Evolutionary conservation across 1,140 invertebrate species (phyloP), one percentile per base, ranked within the genome.

Genomic region (Cyrtorhinus lividipennis): DNA sequence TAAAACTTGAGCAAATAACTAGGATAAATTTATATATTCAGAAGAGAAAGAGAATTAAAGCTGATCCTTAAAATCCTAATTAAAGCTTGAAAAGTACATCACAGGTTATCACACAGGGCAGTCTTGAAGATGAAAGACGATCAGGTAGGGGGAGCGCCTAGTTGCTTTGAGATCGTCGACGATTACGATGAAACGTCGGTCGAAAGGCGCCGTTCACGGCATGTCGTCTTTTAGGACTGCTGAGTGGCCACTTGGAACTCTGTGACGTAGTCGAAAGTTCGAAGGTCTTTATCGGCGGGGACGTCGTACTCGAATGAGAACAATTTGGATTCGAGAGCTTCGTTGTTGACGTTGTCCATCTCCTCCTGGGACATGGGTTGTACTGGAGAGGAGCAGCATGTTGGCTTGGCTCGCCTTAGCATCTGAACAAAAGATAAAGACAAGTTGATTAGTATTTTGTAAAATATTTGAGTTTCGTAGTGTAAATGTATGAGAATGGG

Each of bases 351-450:
- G 62, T 63, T 63, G 27, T 63, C 62, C 25, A 45, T 20, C 44
- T 63, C 62, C 46, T 63, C 62, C 13, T 45, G 20, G 20, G 48
- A 53, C 30, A 38, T 38, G 20, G 48, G 48, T 20, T 12, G 48
- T 5, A 22, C 48, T 12, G 48, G 48, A 20, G 10, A 13, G 12
- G 48, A 13, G 18, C 48, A 53, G 48, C 62, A 63, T 13, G 26
- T 30, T 13, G 30, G 62, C 25, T 63, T 63, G 56, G 62, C 62
- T 58, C 56, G 56, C 38, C 62, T 63, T 30, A 63, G 38, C 62
- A 56, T 57, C 62, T 63, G 24, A 56, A 63, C 25, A 44, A 18
- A 63, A 63, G 26, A 59, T 45, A 12, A 62, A 59, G 58, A 30
- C 48, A 59, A 8, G 56, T n/a, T 8, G 38, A 56, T 62, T 62